Evolutionary conservation across 1,140 invertebrate genomes (phyloP), one percentile per base, ranked within the genome.

Genomic region (Tetragnatha versicolor): DNA sequence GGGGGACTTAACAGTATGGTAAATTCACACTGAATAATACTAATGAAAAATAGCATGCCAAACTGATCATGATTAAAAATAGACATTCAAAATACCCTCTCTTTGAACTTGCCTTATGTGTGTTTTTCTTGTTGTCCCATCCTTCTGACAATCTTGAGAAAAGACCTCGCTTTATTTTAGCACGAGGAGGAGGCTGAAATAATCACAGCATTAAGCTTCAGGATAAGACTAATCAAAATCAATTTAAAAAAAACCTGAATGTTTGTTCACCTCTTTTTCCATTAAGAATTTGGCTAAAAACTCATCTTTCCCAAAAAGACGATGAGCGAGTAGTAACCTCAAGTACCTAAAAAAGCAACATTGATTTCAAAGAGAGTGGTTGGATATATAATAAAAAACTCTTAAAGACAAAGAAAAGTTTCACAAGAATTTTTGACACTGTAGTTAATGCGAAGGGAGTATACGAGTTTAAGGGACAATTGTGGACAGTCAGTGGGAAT

Each of bases 81-180:
- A n/a, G n/a, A n/a, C n/a, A n/a, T n/a, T n/a, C n/a, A n/a, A n/a
- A n/a, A n/a, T n/a, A n/a, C n/a, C n/a, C n/a, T n/a, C n/a, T n/a
- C n/a, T n/a, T 20, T 33, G 12, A 45, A 61, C 72, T 79, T 65
- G 85, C 85, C 81, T 81, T 84, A 78, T 86, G 85, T n/a, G 82
- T 80, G 42, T 82, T 81, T 82, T 86, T 86, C 61, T 84, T 82
- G 3, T 81, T 82, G 53, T 85, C 83, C 25, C 87, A 82, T 14
- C 81, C 80, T 47, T 82, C 82, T 6, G 84, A 83, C 17, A 87
- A 53, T 75, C 82, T 82, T 47, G 72, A 82, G 27, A 87, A 81
- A 60, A 87, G 42, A 51, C 86, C 85, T 82, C 84, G 83, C 70
- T 84, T 84, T 22, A 86, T 79, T 82, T 85, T 85, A 4, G 83